phyloP scores from a whole-genome alignment of 2,113 vertebrate genomes.

The Corynorhinus townsendii region DNA sequence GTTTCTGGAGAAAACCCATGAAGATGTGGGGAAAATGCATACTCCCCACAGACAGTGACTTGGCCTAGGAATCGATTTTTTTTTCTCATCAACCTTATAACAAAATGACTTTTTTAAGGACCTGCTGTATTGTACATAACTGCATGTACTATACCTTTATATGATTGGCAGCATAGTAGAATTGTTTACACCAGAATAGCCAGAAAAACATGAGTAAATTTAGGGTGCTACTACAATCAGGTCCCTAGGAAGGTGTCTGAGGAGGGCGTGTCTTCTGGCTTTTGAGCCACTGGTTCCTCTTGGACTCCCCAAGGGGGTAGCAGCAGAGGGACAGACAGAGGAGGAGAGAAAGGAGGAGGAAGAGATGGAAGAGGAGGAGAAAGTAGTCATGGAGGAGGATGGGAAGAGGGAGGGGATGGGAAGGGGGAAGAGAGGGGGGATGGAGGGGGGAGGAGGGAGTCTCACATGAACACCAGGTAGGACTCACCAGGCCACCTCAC shows the following conservation, averaged over 20 bases:
- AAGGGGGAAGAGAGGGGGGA: neutral
- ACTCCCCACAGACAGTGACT: neutral
- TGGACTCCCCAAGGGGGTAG: neutral
- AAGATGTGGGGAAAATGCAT: neutral
- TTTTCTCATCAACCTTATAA: neutral
- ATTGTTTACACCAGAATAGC: neutral
- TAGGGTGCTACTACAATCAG: neutral
- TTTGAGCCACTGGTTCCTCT: neutral
- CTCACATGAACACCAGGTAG: neutral
- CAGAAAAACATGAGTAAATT: neutral
- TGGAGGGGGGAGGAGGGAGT: neutral
- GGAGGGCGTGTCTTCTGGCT: neutral
- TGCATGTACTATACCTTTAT: neutral
- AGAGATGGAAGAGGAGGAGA: neutral
- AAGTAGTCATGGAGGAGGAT: neutral
- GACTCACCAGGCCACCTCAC: neutral
- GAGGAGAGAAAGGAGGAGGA: neutral
- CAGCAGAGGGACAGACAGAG: neutral
- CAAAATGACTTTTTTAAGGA: neutral
- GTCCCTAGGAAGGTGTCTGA: neutral
- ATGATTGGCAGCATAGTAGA: neutral
- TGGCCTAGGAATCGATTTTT: neutral
- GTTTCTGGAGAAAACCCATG: neutral
- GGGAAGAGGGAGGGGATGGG: neutral
- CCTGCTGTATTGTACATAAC: neutral